These are phyloP conservation scores for Epizoanthus scotinus DNA, from an alignment of 92 coral and sea anemone species.

Conservation along the genomic window DNA sequence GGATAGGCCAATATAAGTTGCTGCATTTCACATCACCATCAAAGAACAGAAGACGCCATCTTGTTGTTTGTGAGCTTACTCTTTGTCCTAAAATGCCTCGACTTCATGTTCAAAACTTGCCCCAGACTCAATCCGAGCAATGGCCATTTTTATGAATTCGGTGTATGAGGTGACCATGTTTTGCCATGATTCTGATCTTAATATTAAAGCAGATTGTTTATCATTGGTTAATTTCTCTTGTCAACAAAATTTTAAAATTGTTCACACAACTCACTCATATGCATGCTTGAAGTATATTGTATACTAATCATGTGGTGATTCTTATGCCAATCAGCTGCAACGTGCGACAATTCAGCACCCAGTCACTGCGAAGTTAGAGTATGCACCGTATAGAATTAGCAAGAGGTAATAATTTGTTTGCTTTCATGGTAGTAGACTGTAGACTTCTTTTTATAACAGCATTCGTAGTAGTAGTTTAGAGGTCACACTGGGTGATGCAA, in stretches of 20 bases:
- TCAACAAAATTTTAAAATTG: background rate
- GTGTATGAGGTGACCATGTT: background rate
- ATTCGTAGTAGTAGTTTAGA: too few species aligned
- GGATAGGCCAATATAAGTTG: too few species aligned
- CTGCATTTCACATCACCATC: too few species aligned
- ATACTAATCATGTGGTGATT: slow-evolving; percentile 42
- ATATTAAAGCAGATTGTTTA: background rate
- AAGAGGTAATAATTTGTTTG: slow-evolving; percentile 75
- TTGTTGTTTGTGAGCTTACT: too few species aligned
- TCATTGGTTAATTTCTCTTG: background rate
- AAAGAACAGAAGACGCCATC: too few species aligned
- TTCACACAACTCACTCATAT: background rate
- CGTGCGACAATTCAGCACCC: slow-evolving; percentile 98
- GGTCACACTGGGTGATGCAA: too few species aligned
- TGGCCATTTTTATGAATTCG: too few species aligned
- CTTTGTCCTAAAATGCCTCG: too few species aligned
- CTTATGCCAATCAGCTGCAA: slow-evolving; percentile 66
- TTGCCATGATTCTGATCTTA: too few species aligned
- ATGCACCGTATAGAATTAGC: slow-evolving; percentile 92
- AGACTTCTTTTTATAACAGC: too few species aligned
- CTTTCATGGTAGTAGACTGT: background rate
- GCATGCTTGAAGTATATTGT: background rate
- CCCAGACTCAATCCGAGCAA: too few species aligned
- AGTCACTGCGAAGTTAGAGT: slow-evolving; percentile 88
- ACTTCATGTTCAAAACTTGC: too few species aligned